phyloP scores from a whole-genome alignment of 2,113 vertebrate species.

The Elgaria multicarinata region DNA sequence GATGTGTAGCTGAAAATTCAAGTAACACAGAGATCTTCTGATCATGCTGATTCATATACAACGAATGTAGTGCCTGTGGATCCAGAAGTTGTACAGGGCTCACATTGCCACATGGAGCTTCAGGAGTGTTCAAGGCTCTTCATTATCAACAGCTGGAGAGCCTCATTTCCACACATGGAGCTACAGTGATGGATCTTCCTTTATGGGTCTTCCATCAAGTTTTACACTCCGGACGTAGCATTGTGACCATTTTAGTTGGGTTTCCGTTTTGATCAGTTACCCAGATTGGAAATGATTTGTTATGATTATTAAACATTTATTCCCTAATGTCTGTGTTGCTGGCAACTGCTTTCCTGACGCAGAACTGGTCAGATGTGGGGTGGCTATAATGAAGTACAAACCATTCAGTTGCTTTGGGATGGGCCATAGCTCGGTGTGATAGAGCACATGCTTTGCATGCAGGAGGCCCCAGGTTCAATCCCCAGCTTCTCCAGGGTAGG shows the following conservation, averaged over 20 bases:
- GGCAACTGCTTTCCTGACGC: background rate
- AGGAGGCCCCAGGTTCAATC: too few relatives aligned
- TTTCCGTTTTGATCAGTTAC: too few relatives aligned
- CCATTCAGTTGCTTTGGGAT: background rate
- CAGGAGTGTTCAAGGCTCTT: background rate
- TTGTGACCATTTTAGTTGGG: background rate
- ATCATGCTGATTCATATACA: conserved; percentile 1
- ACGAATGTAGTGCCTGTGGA: background rate
- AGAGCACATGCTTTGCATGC: too few relatives aligned
- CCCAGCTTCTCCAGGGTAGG: too few relatives aligned
- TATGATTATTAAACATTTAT: background rate
- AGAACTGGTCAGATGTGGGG: background rate
- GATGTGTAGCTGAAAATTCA: conserved; percentile 14
- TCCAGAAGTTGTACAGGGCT: background rate
- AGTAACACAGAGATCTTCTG: conserved; percentile 21
- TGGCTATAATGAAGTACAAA: background rate
- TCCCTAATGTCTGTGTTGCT: too few relatives aligned
- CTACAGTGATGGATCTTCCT: background rate
- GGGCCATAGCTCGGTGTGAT: too few relatives aligned
- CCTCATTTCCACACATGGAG: background rate
- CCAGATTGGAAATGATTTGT: too few relatives aligned
- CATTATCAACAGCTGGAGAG: background rate
- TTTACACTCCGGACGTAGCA: background rate
- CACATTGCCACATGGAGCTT: background rate
- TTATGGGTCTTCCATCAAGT: background rate